Conservation (phyloP, 2,797 vertebrate genomes). For the Pelochelys cantorii region DNA sequence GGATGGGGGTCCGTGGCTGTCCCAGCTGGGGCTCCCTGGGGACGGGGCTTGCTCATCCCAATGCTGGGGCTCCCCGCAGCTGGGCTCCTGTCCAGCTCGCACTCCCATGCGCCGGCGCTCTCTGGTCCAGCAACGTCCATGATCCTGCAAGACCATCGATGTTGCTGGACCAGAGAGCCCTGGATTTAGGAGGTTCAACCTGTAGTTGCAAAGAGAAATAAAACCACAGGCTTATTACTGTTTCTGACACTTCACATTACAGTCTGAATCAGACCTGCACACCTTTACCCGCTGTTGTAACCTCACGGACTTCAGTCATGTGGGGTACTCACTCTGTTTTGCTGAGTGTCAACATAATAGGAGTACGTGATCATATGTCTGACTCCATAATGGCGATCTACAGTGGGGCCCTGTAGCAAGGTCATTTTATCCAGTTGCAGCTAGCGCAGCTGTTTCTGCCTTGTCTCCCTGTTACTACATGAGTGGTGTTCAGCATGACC, state of each 20-base stretch:
- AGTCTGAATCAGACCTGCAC: neutral
- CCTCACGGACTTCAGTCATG: neutral
- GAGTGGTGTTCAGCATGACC: neutral
- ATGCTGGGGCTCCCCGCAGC: too few species aligned
- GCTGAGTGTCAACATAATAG: neutral
- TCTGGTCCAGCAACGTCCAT: too few species aligned
- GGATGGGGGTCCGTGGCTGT: too few species aligned
- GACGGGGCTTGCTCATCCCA: too few species aligned
- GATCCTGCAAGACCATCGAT: too few species aligned
- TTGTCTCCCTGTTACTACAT: neutral
- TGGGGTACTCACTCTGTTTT: neutral
- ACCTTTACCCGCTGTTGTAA: neutral
- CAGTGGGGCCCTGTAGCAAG: rapidly evolving
- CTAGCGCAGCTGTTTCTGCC: neutral
- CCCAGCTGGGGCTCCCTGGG: too few species aligned
- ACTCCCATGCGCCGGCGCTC: too few species aligned
- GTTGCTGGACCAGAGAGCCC: too few species aligned
- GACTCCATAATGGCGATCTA: neutral
- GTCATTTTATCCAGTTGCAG: neutral
- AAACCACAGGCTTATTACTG: neutral
- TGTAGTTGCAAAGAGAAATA: neutral
- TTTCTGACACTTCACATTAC: neutral
- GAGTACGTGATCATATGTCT: neutral
- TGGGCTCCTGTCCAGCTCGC: too few species aligned
- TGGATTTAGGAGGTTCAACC: too few species aligned